Evolutionary conservation across 2,797 vertebrate genomes (phyloP), one percentile per base, ranked within the genome.

Genomic region (Orestias chungarensis): DNA sequence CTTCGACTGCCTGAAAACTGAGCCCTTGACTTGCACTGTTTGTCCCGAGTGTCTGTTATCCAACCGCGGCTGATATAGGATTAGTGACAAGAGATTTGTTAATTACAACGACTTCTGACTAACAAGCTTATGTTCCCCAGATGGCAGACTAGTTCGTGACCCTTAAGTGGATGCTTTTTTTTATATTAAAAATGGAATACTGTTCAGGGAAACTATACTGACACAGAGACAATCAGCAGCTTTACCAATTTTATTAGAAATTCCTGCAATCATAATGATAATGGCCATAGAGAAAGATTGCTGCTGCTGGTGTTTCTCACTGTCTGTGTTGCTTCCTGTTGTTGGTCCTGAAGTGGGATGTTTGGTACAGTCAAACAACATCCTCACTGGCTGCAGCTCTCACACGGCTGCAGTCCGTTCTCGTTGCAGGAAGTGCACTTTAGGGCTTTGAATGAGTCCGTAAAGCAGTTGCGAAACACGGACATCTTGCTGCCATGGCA

Each of bases 401-500:
- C 91, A 82, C 98, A 99, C 52, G 96, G 94, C 92, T 97, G 97
- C 83, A 99, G 94, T 75, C 98, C 98, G 0, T 99, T 99, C 92
- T 99, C 98, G 0, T 99, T 99, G 92, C 98, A 99, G 35, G 96
- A 96, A 0, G 97, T 99, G 66, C 98, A 99, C 93, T 96, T 98
- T 81, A 99, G 95, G 82, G 97, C 97, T 95, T 99, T 99, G 94
- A 99, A 99, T 35, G 97, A 97, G 91, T 99, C 98, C 0, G 98
- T 99, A 92, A 99, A 99, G 94, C 96, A 97, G 94, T 99, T 99
- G 86, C 98, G 96, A 86, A 97, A 96, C 82, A 97, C 94, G 9
- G 98, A 99, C 98, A 99, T 99, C 95, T 99, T 99, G 95, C 98
- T 99, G 93, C 98, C 98, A 91, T 98, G 98, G 97, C 98, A 99